Evolutionary conservation across 2,888 invertebrate genomes (phyloP), one percentile per base, ranked within the genome.

Genomic region (Poecilobothrus nobilitatus): DNA sequence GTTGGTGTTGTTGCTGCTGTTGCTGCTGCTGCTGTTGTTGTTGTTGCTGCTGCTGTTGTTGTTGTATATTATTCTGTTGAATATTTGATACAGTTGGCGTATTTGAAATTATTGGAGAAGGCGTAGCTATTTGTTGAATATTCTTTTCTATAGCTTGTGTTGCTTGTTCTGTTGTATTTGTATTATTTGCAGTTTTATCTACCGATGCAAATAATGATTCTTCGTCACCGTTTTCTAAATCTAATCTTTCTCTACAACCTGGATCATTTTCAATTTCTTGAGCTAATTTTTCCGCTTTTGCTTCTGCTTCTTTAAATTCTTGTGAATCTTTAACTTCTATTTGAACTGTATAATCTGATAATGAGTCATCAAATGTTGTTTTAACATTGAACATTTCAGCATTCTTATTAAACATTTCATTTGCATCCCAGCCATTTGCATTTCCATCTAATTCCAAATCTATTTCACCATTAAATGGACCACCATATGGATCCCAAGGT

Each of bases 381-480:
- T 90, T 90, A 12, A 97, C 94, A 68, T 97, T 95, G 82, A 96
- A 97, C 73, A 91, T 87, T 78, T 89, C 87, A 80, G 94, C 94
- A 83, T 97, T 97, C 80, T 91, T 93, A 73, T 90, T 87, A 83
- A 98, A 98, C 97, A 98, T 98, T 75, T 97, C 97, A 81, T 91
- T 89, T 2, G 92, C 91, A 84, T 96, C 94, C 97, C 98, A 98
- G 70, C 97, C 97, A 84, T 95, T 95, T 82, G 90, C 87, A 73
- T 88, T 87, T 74, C 88, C 86, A 77, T 91, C 91, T 70, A 92
- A 81, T 75, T 91, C 91, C 73, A 87, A 83, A 65, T 88, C 88
- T 70, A 88, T 84, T 37, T 87, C 84, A 34, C 86, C 80, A 76
- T 85, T 81, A 71, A 83, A 81, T 74, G 84, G 70, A 76, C 86